These are phyloP conservation scores for Oostethus manadensis DNA, from an alignment of 2,113 vertebrate species.

Conservation along the genomic window DNA sequence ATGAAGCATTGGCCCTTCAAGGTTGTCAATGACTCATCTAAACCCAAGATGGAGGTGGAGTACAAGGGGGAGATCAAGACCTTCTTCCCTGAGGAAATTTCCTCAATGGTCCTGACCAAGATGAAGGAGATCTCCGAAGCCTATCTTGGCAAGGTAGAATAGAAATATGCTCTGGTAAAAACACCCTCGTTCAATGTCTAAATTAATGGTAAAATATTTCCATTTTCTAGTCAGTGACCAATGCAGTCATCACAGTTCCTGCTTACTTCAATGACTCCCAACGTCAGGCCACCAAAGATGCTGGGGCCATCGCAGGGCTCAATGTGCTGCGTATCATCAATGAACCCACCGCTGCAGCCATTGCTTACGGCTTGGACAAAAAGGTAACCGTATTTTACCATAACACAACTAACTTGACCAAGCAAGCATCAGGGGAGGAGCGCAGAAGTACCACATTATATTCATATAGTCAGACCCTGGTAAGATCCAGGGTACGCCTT, in stretches of 20 bases:
- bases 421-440: too few species aligned
- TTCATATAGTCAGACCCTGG: too few species aligned
- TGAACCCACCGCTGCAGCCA: conserved; percentile 89
- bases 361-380: conserved; percentile 87
- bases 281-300: conserved; percentile 87
- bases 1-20: conserved; percentile 92
- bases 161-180: background rate
- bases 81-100: conserved; percentile 86
- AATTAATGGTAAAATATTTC: background rate
- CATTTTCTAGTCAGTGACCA: conserved; percentile 69
- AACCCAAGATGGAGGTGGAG: conserved; percentile 85
- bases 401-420: too few species aligned
- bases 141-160: conserved; percentile 82
- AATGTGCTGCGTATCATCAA: conserved; percentile 89
- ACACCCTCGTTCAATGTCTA: background rate
- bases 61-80: conserved; percentile 84
- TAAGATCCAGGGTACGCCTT: too few species aligned
- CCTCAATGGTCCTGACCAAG: conserved; percentile 89
- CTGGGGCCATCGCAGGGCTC: conserved; percentile 82
- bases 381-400: conserved; percentile 53
- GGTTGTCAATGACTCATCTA: conserved; percentile 79
- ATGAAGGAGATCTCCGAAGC: conserved; percentile 92
- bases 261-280: conserved; percentile 92
- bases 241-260: conserved; percentile 86
- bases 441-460: too few species aligned